Conservation (phyloP, 2,113 vertebrate species). For the Stegostoma tigrinum region DNA sequence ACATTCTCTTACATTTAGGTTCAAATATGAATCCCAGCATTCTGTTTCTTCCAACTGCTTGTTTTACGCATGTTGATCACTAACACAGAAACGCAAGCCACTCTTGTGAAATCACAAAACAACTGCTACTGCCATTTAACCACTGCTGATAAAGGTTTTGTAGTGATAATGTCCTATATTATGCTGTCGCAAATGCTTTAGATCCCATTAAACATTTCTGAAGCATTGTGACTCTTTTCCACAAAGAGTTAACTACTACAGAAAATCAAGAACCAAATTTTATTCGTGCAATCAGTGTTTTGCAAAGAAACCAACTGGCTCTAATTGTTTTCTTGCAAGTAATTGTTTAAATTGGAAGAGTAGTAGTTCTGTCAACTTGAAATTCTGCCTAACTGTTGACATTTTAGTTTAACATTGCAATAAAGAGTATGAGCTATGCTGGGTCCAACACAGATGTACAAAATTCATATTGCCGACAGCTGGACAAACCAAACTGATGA, state of each 20-base stretch:
- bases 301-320: neutral
- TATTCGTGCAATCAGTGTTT: neutral
- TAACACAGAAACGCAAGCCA: neutral
- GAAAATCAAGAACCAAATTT: neutral
- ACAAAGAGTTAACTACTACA: neutral
- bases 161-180: neutral
- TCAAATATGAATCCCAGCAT: neutral
- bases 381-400: neutral
- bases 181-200: neutral
- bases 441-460: neutral
- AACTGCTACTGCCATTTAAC: neutral
- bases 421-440: neutral
- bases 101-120: neutral
- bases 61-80: neutral
- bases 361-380: neutral
- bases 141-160: neutral
- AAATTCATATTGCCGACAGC: conserved; percentile 21
- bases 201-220: neutral
- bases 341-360: neutral
- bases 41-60: conserved; percentile 10
- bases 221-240: neutral
- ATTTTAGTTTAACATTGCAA: neutral
- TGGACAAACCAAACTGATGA: conserved; percentile 27
- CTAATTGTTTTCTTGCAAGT: neutral
- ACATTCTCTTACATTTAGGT: neutral